A percentile compares a stretch with the other conserved stretches of the same genome.
phyloP scores from a whole-genome alignment of 2,113 vertebrate species.

The Atractosteus spatula region DNA sequence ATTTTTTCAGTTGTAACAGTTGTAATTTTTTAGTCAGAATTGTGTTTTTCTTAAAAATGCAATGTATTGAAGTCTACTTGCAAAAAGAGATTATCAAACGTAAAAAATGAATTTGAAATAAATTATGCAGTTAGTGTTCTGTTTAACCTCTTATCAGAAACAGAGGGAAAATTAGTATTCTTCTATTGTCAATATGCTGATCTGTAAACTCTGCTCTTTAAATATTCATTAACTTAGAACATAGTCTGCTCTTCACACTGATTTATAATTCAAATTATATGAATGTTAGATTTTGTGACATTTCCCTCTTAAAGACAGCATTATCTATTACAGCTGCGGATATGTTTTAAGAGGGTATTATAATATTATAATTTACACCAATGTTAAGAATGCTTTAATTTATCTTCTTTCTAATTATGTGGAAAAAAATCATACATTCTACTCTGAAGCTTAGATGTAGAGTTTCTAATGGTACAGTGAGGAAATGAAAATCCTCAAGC shows the following conservation, averaged over 20 bases:
- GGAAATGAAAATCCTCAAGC: not conserved
- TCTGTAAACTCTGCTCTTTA: conserved; percentile 71
- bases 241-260: conserved; percentile 60
- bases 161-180: conserved; percentile 72
- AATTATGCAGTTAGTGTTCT: conserved; percentile 73
- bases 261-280: conserved; percentile 78
- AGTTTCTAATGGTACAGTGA: not conserved
- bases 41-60: conserved; percentile 32
- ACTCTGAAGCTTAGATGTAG: conserved; percentile 5
- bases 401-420: conserved; percentile 37
- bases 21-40: conserved; percentile 39
- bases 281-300: conserved; percentile 70
- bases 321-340: conserved; percentile 38
- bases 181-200: conserved; percentile 71
- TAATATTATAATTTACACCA: conserved; percentile 50
- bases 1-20: conserved; percentile 23
- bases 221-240: conserved; percentile 73
- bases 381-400: conserved; percentile 50
- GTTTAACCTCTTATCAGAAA: conserved; percentile 71
- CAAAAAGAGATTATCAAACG: conserved; percentile 53
- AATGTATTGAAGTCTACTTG: conserved; percentile 45
- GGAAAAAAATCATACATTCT: conserved; percentile 35
- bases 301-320: conserved; percentile 44
- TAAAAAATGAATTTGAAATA: conserved; percentile 58
- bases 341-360: conserved; percentile 43